Evolutionary conservation across 1,140 invertebrate genomes (phyloP).

Genomic region (Ceratina calcarata): DNA sequence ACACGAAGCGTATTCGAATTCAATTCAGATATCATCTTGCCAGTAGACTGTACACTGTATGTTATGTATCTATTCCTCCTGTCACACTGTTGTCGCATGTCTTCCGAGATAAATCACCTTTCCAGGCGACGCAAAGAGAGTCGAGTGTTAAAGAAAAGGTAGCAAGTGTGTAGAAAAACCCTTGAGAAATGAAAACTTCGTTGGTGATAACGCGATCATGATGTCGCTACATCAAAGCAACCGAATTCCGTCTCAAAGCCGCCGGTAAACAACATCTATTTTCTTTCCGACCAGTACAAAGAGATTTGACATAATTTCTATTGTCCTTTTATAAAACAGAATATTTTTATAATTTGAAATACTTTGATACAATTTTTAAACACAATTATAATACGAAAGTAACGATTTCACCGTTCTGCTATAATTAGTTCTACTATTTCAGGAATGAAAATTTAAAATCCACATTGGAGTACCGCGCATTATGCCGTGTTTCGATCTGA

Average conservation of each 20-base stretch:
- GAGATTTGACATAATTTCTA: neutral
- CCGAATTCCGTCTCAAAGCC: conserved; percentile 29
- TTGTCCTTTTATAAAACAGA: no score
- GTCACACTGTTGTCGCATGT: neutral
- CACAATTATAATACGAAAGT: neutral
- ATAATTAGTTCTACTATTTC: neutral
- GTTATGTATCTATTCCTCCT: no score
- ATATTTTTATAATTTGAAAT: neutral
- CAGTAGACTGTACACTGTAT: neutral
- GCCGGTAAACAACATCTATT: conserved; percentile 33
- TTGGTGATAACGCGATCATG: neutral
- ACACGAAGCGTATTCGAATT: conserved; percentile 37
- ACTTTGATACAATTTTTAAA: neutral
- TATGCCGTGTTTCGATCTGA: neutral
- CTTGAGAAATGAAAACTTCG: conserved; percentile 25
- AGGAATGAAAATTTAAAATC: neutral
- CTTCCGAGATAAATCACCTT: conserved; percentile 36
- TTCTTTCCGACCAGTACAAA: conserved; percentile 18
- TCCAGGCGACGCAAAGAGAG: conserved; percentile 23
- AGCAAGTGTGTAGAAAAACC: conserved; percentile 21
- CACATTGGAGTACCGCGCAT: no score
- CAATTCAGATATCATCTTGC: conserved; percentile 40
- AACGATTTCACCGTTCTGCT: no score
- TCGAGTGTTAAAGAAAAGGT: neutral
- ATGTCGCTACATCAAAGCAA: conserved; percentile 5